These are phyloP conservation scores for Rhynchopsitta pachyrhyncha DNA, from an alignment of 2,113 vertebrate species.

Conservation along the genomic window DNA sequence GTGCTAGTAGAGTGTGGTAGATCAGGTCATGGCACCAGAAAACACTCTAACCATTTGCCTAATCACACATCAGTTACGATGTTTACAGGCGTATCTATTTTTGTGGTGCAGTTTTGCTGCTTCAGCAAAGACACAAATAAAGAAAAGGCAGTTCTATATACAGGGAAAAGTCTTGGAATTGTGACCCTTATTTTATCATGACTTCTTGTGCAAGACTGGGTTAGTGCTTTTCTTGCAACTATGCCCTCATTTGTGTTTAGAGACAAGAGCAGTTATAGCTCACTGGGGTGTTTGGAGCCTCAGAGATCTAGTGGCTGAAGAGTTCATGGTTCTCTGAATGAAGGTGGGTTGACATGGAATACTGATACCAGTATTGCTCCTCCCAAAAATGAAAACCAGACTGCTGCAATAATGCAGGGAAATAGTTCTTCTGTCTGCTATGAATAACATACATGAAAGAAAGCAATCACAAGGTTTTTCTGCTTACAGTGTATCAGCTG, in stretches of 20 bases:
- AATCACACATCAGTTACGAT: background rate
- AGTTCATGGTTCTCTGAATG: background rate
- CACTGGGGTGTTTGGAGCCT: background rate
- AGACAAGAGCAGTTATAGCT: background rate
- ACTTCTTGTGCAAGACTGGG: background rate
- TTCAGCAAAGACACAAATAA: background rate
- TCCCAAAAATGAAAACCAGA: background rate
- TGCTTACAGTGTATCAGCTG: background rate
- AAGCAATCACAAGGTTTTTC: background rate
- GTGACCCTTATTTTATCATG: accelerated
- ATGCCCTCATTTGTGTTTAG: background rate
- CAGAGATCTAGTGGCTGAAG: background rate
- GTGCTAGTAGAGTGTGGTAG: background rate
- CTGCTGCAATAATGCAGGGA: background rate
- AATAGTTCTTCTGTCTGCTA: background rate
- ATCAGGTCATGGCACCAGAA: background rate
- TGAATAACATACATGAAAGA: background rate
- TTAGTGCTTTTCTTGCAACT: background rate
- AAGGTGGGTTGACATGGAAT: background rate
- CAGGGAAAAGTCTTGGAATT: background rate
- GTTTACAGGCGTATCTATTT: background rate
- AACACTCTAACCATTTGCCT: background rate
- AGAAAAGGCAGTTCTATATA: background rate
- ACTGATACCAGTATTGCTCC: background rate
- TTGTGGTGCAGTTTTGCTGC: background rate